phyloP scores from a whole-genome alignment of 2,888 invertebrate species.

The Apodemia mormo region DNA sequence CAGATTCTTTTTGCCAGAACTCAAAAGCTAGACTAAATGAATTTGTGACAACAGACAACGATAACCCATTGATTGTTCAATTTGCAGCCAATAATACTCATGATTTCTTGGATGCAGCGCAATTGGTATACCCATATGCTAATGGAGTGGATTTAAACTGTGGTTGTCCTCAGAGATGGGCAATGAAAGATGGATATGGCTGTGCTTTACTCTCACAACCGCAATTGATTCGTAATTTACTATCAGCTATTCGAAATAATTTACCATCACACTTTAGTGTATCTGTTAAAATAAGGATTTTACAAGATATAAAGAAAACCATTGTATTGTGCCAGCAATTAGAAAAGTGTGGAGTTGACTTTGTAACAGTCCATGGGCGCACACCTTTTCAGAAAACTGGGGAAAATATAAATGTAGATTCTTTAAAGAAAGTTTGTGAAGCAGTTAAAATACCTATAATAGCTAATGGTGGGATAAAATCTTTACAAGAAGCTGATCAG shows the following conservation, averaged over 20 bases:
- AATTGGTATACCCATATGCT: slow-evolving; percentile 90
- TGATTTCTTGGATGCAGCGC: slow-evolving; percentile 93
- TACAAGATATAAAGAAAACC: slow-evolving; percentile 85
- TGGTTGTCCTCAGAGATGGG: slow-evolving; percentile 98
- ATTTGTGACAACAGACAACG: slow-evolving; percentile 88
- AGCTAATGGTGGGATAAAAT: slow-evolving; percentile 95
- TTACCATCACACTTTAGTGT: slow-evolving; percentile 90
- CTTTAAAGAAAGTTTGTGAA: slow-evolving; percentile 87
- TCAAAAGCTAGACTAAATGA: slow-evolving; percentile 91
- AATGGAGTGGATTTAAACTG: slow-evolving; percentile 98
- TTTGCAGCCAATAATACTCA: slow-evolving; percentile 94
- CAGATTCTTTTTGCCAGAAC: slow-evolving; percentile 95
- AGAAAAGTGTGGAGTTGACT: slow-evolving; percentile 93
- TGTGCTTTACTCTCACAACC: slow-evolving; percentile 91
- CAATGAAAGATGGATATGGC: slow-evolving; percentile 94
- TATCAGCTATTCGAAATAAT: slow-evolving; percentile 87
- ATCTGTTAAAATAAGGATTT: slow-evolving; percentile 95
- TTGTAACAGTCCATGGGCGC: slow-evolving; percentile 95
- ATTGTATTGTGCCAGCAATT: slow-evolving; percentile 90
- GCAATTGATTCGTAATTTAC: slow-evolving; percentile 90
- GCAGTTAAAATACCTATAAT: slow-evolving; percentile 91
- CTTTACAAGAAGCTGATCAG: slow-evolving; percentile 85
- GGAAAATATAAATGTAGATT: slow-evolving; percentile 86
- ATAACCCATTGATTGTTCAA: slow-evolving; percentile 94
- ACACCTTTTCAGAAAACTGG: slow-evolving; percentile 91